Evolutionary conservation across 2,113 vertebrate genomes (phyloP).

Genomic region (Naja naja): DNA sequence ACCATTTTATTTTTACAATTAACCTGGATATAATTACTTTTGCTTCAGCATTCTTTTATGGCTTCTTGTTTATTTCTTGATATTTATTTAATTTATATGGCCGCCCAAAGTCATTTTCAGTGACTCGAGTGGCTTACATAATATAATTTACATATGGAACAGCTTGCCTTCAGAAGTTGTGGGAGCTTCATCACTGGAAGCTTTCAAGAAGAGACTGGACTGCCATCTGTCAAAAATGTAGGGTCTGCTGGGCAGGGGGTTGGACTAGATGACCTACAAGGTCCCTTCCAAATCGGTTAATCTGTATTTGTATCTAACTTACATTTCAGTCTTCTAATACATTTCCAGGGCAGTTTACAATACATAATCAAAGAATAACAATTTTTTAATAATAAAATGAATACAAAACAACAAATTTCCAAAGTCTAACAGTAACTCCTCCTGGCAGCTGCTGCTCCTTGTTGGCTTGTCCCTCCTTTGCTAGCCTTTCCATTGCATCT

Average conservation of each 20-base stretch:
- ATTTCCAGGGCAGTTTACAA: neutral
- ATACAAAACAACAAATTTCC: too few species aligned
- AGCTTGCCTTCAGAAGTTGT: too few species aligned
- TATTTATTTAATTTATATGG: neutral
- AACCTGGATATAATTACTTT: neutral
- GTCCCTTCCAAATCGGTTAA: too few species aligned
- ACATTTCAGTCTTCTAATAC: neutral
- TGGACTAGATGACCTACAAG: too few species aligned
- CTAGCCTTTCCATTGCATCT: neutral
- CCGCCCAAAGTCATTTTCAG: too few species aligned
- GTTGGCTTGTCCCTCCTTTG: neutral
- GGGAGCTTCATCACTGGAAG: too few species aligned
- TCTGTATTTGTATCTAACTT: neutral
- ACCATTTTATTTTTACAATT: neutral
- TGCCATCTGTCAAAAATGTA: too few species aligned
- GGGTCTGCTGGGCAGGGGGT: too few species aligned
- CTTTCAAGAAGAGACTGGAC: too few species aligned
- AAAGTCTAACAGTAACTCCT: neutral
- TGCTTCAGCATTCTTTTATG: neutral
- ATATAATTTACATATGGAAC: too few species aligned
- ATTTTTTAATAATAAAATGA: neutral
- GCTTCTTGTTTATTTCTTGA: neutral
- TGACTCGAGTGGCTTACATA: too few species aligned
- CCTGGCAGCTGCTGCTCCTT: neutral
- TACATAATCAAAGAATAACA: neutral